Base-by-base conservation (phyloP, 2,797 vertebrate species). In the Todus mexicanus region DNA sequence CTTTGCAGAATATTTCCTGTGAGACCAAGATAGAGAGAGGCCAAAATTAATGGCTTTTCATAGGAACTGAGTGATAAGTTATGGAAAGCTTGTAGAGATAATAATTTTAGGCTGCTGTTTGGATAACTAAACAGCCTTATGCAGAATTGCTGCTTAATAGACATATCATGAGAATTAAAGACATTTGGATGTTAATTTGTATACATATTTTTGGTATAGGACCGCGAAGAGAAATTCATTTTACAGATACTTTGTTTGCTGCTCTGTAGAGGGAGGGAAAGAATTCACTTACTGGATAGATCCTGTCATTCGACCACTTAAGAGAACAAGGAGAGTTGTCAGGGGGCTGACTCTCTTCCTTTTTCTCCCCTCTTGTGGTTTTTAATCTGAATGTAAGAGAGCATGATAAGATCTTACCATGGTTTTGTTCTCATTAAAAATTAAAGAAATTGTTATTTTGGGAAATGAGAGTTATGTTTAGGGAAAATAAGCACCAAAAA, bases 391-490 rank as follows among this genome's bases (percentile, higher is more conserved):
- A 90, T 1, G 5, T 96, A 96, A 96, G 85, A 94, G 85, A 95
- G 89, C 81, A 69, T 94, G 87, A 87, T 93, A 81, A 94, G 91
- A 91, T 96, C 79, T 84, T 95, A 87, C 84, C 66, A 63, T 93
- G 75, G 69, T 94, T 97, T 97, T 97, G 73, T 97, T 95, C 90
- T 96, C 91, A 94, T 96, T 97, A 96, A 97, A 94, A 96, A 97
- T 92, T 97, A 93, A 96, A 96, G 86, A 93, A 97, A 94, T 93
- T 87, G 80, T 96, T 96, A 89, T 95, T 97, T 96, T 78, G 94
- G 94, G 89, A 97, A 87, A 90, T 96, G 78, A 97, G 75, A 92
- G 43, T 97, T 96, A 97, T 90, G 84, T 97, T 96, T 95, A 90
- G 89, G 89, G 94, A 86, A 94, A 97, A 96, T 82, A 94, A 95